These are phyloP conservation scores for Cettia cetti DNA, from an alignment of 2,113 vertebrate genomes.

Conservation along the genomic window DNA sequence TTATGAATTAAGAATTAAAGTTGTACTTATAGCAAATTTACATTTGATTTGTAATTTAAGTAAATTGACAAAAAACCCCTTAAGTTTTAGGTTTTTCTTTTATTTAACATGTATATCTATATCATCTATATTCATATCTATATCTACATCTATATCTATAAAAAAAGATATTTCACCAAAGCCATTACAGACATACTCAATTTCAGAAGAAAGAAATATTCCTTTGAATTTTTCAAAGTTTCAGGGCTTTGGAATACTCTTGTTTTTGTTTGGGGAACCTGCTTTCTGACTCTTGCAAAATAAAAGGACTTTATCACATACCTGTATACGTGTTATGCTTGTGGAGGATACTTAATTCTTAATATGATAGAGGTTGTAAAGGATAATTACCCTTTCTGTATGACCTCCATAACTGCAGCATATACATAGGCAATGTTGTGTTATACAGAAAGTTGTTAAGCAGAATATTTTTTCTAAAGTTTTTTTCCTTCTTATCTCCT, in stretches of 20 bases:
- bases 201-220: neutral
- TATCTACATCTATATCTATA: accelerated
- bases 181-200: neutral
- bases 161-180: neutral
- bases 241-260: neutral
- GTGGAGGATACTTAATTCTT: neutral
- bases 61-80: neutral
- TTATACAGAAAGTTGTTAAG: neutral
- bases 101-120: neutral
- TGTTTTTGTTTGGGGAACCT: neutral
- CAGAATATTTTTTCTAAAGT: neutral
- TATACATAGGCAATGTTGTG: too few relatives aligned
- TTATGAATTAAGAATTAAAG: neutral
- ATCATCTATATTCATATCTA: accelerated
- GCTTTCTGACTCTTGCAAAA: neutral
- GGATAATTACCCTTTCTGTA: neutral
- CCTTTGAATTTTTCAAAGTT: neutral
- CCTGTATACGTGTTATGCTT: neutral
- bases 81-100: neutral
- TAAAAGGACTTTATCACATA: neutral
- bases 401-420: neutral
- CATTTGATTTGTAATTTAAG: neutral
- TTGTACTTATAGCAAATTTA: neutral
- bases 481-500: neutral
- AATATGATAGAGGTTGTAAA: neutral